phyloP scores from a whole-genome alignment of 2,113 vertebrate species.

The Pangasianodon gigas region DNA sequence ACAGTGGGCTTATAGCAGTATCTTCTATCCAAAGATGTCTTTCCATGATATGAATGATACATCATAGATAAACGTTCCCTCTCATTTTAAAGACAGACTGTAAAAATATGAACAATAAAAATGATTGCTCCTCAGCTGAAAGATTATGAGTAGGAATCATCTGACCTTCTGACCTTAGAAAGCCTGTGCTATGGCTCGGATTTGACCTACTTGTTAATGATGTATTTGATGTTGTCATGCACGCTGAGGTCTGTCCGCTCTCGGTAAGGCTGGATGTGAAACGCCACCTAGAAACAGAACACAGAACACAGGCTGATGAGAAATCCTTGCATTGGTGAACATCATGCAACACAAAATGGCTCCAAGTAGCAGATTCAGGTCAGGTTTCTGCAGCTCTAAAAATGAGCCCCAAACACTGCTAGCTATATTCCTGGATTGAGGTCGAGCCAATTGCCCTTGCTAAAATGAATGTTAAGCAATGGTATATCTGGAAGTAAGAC shows the following conservation, averaged over 20 bases:
- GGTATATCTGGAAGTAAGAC: not conserved
- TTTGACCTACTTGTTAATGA: constrained; percentile 82
- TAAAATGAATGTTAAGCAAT: not conserved
- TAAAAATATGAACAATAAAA: not conserved
- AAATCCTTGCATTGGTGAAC: not conserved
- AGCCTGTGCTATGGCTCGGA: not conserved
- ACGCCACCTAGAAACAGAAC: constrained; percentile 79
- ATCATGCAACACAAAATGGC: not conserved
- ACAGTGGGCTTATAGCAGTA: not conserved
- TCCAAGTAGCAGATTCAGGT: not conserved
- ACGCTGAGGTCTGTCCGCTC: constrained; percentile 84
- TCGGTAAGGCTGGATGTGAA: constrained; percentile 88
- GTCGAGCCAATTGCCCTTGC: not conserved
- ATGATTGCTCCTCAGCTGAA: not conserved
- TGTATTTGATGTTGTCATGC: constrained; percentile 87
- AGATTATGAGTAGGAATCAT: not conserved
- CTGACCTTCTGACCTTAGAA: not conserved
- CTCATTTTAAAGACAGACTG: not conserved
- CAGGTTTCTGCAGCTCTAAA: not conserved
- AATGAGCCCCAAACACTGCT: not conserved
- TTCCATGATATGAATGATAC: constrained; percentile 20
- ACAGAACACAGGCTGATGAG: constrained; percentile 14
- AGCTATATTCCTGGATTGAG: not conserved
- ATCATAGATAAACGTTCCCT: not conserved
- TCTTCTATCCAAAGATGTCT: constrained; percentile 10